phyloP scores from a whole-genome alignment of 2,797 vertebrate genomes.

The Buceros bicornis region DNA sequence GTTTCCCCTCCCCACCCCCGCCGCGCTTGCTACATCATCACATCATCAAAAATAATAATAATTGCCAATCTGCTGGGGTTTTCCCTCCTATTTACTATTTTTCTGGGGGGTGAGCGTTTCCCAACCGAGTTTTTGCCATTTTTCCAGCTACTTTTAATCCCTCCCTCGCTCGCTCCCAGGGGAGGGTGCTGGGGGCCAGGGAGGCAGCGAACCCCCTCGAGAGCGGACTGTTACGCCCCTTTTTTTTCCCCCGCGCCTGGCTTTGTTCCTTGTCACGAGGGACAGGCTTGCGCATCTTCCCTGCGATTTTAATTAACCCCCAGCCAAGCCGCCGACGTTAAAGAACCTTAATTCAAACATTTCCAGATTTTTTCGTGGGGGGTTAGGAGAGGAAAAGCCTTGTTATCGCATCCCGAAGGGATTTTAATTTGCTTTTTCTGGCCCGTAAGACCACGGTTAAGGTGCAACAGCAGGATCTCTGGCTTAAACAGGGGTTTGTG shows the following conservation, averaged over 20 bases:
- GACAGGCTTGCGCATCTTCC: neutral
- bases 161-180: neutral
- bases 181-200: neutral
- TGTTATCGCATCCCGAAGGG: neutral
- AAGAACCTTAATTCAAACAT: neutral
- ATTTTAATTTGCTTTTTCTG: neutral
- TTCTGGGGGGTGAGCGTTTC: neutral
- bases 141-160: neutral
- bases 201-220: neutral
- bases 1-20: too few relatives aligned
- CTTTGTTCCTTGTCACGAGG: neutral
- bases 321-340: neutral
- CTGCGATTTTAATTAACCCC: neutral
- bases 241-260: too few relatives aligned
- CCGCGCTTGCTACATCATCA: too few relatives aligned
- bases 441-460: fast-evolving
- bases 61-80: fast-evolving
- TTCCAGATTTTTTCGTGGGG: neutral
- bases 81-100: fast-evolving
- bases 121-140: neutral
- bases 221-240: fast-evolving
- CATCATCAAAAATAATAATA: too few relatives aligned
- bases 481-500: neutral
- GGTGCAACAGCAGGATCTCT: neutral
- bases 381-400: neutral